Evolutionary conservation across 2,113 vertebrate genomes (phyloP), one percentile per base, ranked within the genome.

Genomic region (Naja naja): DNA sequence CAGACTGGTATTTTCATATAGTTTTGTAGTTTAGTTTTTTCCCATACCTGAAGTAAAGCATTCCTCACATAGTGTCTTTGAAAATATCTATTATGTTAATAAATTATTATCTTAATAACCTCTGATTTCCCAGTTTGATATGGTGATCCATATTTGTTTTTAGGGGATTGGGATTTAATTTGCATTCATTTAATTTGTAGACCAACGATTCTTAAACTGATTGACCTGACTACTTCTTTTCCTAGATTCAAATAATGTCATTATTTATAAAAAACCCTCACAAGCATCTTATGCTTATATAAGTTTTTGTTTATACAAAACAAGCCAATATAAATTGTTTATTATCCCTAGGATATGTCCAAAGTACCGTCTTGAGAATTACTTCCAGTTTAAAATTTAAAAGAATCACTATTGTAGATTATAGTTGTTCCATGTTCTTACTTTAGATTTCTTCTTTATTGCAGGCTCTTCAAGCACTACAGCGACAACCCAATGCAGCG

Each of bases 401-500:
- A 39, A 43, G 74, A 81, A 81, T 34, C 7, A 81, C 34, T 81
- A 39, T 22, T 81, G 74, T 81, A 39, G n/a, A 81, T 81, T 81
- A 81, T 8, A 14, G n/a, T 8, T 25, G 3, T 4, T 91, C 74
- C 34, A 56, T 91, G 30, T 85, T 90, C 45, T 85, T 22, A 49
- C 20, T 54, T 43, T 88, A 30, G n/a, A 34, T 89, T 16, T 55
- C 56, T 93, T 39, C 90, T 64, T 95, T 94, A 95, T 30, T 90
- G 94, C 92, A 99, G 99, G 99, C 99, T 91, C 97, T 99, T 45
- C 99, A 99, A 94, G 99, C 99, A 0, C 97, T 99, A 81, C 99
- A 99, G 96, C 98, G 99, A 91, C 99, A 99, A 96, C 99, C 99
- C 49, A 99, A 99, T 94, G 99, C 99, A 43, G 99, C 99, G 88